Percentiles rank a stretch among this genome's conserved stretches.
Conservation (phyloP, 2,113 vertebrate genomes). For the Delphinapterus leucas region DNA sequence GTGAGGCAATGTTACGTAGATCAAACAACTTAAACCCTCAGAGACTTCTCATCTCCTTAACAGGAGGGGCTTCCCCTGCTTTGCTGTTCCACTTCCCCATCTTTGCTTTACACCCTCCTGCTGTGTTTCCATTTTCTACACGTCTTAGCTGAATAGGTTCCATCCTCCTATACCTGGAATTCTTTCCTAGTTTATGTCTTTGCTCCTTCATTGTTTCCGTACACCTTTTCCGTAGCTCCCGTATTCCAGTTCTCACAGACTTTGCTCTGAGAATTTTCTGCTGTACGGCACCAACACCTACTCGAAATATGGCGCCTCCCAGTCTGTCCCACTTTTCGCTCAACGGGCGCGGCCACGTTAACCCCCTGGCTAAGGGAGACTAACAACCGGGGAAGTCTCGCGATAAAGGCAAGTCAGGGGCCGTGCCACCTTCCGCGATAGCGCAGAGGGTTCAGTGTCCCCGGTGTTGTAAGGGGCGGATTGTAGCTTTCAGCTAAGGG, state of each 20-base stretch:
- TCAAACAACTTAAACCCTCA: neutral
- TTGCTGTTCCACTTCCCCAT: neutral
- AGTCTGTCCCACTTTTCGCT: fast-evolving
- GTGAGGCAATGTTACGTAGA: neutral
- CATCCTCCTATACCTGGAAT: neutral
- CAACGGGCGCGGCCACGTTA: neutral
- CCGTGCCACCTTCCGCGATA: no score
- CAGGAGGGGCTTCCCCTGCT: neutral
- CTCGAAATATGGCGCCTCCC: neutral
- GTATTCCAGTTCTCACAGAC: neutral
- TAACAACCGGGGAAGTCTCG: neutral
- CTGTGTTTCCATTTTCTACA: neutral
- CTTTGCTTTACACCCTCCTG: neutral
- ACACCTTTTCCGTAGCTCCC: neutral
- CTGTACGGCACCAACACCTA: neutral
- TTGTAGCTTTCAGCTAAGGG: fast-evolving
- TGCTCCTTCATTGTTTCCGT: neutral
- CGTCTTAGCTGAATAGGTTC: neutral
- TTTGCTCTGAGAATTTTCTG: neutral
- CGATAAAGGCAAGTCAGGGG: neutral
- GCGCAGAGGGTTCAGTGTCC: fast-evolving
- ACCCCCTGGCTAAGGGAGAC: fast-evolving
- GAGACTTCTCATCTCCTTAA: neutral
- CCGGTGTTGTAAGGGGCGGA: fast-evolving
- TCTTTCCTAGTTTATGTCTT: neutral